Percentiles rank a stretch among this genome's conserved stretches.
These are phyloP conservation scores for Drosophila bunnanda DNA, from an alignment of 2,888 invertebrate species.

Conservation along the genomic window DNA sequence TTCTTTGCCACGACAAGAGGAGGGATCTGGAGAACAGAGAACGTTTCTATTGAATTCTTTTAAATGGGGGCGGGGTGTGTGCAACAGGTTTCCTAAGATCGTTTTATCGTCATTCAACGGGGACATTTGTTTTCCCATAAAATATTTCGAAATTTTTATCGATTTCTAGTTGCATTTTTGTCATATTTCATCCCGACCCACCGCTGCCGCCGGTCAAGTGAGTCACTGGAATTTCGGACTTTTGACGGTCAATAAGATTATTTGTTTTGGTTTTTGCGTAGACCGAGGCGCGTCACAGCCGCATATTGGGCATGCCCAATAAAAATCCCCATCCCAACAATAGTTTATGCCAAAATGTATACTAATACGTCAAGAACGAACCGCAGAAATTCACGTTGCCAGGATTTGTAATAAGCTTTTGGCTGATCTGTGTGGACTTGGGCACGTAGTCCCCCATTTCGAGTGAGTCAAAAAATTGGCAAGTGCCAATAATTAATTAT, in stretches of 20 bases:
- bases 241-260: constrained; percentile 47
- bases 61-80: constrained; percentile 17
- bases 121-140: constrained; percentile 50
- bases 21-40: constrained; percentile 20
- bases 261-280: constrained; percentile 35
- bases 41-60: constrained; percentile 70
- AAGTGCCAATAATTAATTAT: constrained; percentile 5
- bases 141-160: constrained; percentile 76
- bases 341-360: constrained; percentile 13
- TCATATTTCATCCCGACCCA: constrained; percentile 36
- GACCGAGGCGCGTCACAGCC: constrained; percentile 46
- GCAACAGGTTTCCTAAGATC: constrained; percentile 45
- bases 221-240: constrained; percentile 64
- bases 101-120: constrained; percentile 40
- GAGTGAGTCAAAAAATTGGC: constrained; percentile 18
- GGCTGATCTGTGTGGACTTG: constrained; percentile 28
- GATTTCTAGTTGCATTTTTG: constrained; percentile 64
- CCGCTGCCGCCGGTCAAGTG: constrained; percentile 27
- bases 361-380: constrained; percentile 51
- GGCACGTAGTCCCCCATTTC: constrained; percentile 56
- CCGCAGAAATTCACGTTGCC: constrained; percentile 42
- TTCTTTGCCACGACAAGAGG: constrained; percentile 24
- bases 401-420: constrained; percentile 57
- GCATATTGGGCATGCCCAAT: constrained; percentile 48
- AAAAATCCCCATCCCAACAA: constrained; percentile 27